phyloP scores from a whole-genome alignment of 2,113 vertebrate genomes.

The Xiphophorus hellerii region DNA sequence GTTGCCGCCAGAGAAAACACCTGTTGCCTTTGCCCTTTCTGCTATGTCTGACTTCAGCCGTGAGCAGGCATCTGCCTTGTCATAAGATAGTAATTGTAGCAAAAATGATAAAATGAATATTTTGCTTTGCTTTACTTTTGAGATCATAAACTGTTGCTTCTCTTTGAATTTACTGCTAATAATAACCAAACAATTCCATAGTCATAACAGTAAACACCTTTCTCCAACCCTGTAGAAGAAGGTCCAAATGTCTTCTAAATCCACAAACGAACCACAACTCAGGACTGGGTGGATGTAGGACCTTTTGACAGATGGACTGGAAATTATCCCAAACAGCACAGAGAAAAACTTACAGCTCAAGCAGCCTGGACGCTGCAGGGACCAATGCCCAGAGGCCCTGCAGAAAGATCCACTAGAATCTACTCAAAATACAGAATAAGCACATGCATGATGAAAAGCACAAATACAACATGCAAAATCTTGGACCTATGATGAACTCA shows the following conservation, averaged over 20 bases:
- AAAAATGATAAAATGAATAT: neutral
- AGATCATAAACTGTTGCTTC: neutral
- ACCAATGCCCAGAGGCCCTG: neutral
- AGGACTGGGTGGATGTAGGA: no score
- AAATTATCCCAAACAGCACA: neutral
- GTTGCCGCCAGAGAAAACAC: neutral
- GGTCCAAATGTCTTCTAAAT: no score
- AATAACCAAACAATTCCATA: no score
- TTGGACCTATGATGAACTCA: neutral
- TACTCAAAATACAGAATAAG: neutral
- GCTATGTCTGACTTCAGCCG: neutral
- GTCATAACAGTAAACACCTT: no score
- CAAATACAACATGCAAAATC: neutral
- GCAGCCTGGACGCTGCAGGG: no score
- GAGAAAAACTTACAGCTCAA: neutral
- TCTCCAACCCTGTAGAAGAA: no score
- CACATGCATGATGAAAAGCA: neutral
- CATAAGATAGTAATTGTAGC: neutral
- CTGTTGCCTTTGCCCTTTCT: neutral
- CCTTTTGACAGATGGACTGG: neutral
- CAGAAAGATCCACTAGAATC: neutral
- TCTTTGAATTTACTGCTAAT: neutral
- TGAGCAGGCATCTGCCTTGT: neutral
- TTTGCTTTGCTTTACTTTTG: neutral
- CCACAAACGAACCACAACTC: no score